Evolutionary conservation across 2,888 invertebrate genomes (phyloP), one percentile per base, ranked within the genome.

Genomic region (Brachylomia viminalis): DNA sequence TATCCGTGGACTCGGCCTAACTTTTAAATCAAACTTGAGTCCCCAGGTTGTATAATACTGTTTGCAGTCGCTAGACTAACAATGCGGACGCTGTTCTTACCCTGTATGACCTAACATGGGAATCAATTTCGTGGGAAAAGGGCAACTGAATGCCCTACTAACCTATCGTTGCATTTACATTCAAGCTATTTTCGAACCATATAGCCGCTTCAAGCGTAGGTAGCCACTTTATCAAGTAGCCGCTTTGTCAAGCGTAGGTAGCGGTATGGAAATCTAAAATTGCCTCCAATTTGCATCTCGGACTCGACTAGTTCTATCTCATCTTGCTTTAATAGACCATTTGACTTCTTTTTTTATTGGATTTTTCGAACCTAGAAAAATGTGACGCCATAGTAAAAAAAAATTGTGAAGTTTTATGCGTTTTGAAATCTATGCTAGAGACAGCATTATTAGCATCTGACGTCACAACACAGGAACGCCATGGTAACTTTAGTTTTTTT

Each of bases 111-210:
- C 30, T 42, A 54, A 30, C n/a, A 59, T 54, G 58, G 27, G 23
- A 7, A 64, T 47, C 68, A 76, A 49, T 70, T 59, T 77, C 23
- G 61, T 65, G 61, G 61, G 69, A 72, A 67, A 76, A 78, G 72
- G 73, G 70, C 45, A 74, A 15, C 54, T 42, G 62, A 58, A 64
- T 80, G 75, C 38, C 83, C 83, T 66, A 86, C 65, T 83, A 70
- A 78, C 80, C 83, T 83, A 75, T 77, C 38, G 68, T 11, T 75
- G 52, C 52, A 64, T 56, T 49, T 17, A 52, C 38, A 52, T 67
- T 67, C 42, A 75, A 47, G 75, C 42, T 64, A 75, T 75, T 81
- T 47, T 64, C 56, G 56, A 20, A 68, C n/a, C 13, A 38, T 58
- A 52, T 0, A 68, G 38, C 23, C 33, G 64, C 69, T 80, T 82